These are phyloP conservation scores for Chanos chanos DNA, from an alignment of 2,797 vertebrate species.

Conservation along the genomic window DNA sequence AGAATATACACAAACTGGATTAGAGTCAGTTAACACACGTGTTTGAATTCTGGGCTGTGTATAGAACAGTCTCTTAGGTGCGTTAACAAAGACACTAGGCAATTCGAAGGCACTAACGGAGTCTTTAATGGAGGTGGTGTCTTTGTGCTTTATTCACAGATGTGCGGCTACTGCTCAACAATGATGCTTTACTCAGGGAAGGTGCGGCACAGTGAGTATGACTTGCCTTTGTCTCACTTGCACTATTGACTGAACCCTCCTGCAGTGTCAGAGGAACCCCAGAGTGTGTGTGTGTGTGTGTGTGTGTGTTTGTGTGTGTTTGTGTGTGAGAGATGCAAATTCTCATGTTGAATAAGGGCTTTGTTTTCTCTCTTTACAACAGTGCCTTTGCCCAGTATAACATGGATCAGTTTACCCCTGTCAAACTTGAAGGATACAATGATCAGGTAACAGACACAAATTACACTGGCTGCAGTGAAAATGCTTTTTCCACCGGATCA, in stretches of 20 bases:
- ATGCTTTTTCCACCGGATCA: background rate
- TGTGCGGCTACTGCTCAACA: constrained; percentile 89
- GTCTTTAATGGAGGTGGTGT: background rate
- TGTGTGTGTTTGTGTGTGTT: too few species aligned
- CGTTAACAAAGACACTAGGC: too few species aligned
- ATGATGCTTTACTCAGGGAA: constrained; percentile 93
- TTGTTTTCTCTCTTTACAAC: constrained; percentile 6
- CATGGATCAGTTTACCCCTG: constrained; percentile 94
- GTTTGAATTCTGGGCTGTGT: too few species aligned
- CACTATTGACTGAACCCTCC: too few species aligned
- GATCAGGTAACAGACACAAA: constrained; percentile 76
- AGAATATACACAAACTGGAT: too few species aligned
- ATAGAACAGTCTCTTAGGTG: too few species aligned
- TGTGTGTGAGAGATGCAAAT: too few species aligned
- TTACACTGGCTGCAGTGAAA: background rate
- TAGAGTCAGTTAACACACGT: too few species aligned
- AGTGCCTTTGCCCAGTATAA: constrained; percentile 97
- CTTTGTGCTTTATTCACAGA: constrained; percentile 65
- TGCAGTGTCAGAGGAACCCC: too few species aligned
- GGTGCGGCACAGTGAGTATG: constrained; percentile 86
- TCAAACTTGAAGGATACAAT: constrained; percentile 87
- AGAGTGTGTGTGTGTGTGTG: too few species aligned
- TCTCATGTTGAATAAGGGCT: background rate
- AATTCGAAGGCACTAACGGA: too few species aligned
- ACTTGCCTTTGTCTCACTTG: background rate